phyloP scores from a whole-genome alignment of 2,797 vertebrate genomes.

The Sebastes wilsoni region DNA sequence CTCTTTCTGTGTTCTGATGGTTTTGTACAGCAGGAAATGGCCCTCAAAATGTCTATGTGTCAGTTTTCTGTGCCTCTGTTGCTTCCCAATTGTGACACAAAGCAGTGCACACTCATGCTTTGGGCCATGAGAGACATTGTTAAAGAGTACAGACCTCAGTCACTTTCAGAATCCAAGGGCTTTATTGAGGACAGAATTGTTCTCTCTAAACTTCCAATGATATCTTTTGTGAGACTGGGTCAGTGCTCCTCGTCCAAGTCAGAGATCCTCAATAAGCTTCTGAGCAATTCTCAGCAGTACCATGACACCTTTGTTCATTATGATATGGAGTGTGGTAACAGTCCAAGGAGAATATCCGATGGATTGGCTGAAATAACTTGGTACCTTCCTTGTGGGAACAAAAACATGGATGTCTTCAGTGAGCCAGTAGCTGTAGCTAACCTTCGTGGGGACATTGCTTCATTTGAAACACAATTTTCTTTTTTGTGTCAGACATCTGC shows the following conservation, averaged over 20 bases:
- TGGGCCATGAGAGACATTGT: slow-evolving; percentile 87
- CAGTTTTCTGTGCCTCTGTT: slow-evolving; percentile 88
- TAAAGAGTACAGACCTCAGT: slow-evolving; percentile 81
- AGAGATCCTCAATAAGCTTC: slow-evolving; percentile 81
- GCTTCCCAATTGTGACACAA: slow-evolving; percentile 71
- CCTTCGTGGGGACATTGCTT: slow-evolving; percentile 79
- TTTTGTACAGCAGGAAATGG: slow-evolving; percentile 85
- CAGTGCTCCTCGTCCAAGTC: slow-evolving; percentile 83
- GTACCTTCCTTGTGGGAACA: slow-evolving; percentile 83
- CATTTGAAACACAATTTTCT: slow-evolving; percentile 78
- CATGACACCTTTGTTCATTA: slow-evolving; percentile 79
- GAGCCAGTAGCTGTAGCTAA: slow-evolving; percentile 84
- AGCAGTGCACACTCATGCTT: slow-evolving; percentile 78
- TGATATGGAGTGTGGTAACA: slow-evolving; percentile 73
- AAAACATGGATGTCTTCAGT: slow-evolving; percentile 80
- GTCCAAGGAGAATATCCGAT: slow-evolving; percentile 66
- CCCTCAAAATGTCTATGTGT: slow-evolving; percentile 87
- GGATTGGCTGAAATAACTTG: slow-evolving; percentile 85
- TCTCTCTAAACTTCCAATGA: slow-evolving; percentile 61
- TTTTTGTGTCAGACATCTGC: slow-evolving; percentile 83
- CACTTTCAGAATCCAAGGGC: slow-evolving; percentile 62
- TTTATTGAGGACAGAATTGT: slow-evolving; percentile 81
- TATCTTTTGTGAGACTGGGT: slow-evolving; percentile 78
- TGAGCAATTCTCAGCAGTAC: slow-evolving; percentile 75
- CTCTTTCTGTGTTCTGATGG: slow-evolving; percentile 83